Evolutionary conservation across 1,140 invertebrate species (phyloP), one percentile per base, ranked within the genome.

Genomic region (Brachionus plicatilis): DNA sequence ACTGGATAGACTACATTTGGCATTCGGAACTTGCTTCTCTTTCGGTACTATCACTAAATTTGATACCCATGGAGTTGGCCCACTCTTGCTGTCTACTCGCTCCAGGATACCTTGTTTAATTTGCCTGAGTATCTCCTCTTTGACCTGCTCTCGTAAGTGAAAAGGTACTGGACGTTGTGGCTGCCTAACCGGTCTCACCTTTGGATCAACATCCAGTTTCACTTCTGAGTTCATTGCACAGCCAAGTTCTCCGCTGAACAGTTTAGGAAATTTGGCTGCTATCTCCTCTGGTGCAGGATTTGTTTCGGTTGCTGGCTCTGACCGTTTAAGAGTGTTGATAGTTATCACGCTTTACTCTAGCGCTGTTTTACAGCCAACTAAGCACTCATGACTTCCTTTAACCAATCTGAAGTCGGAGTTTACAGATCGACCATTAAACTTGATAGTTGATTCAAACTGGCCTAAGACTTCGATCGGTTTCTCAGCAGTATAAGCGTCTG

Each of bases 31-130:
- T 45, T 1, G 43, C 43, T 45, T 45, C 12, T 8, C 7, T 45
- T 45, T 45, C 43, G 43, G 43, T 45, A 84, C 68, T 5, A 86
- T 80, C 3, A 87, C 86, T 9, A 87, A 80, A 8, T 84, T 84
- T 2, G 85, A 86, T 2, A 87, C 85, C 87, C 87, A 88, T n/a
- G 86, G 85, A 11, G 87, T 87, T 33, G 87, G 87, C 6, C 86
- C 86, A 17, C 83, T 53, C 2, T 87, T 86, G 45, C 79, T 85
- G 68, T 88, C 85, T 43, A 86, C 86, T 47, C 43, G 43, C 43
- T 45, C 43, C 43, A 45, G 43, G 43, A 45, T 45, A 45, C 43
- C 43, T 45, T 45, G 43, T 45, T 14, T 45, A 45, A 45, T 45
- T 45, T 45, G 12, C 43, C 43, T 45, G 43, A 45, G 43, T 45